These are phyloP conservation scores for Pygmarrhopalites habei DNA, from an alignment of 1,140 invertebrate genomes.

Conservation along the genomic window DNA sequence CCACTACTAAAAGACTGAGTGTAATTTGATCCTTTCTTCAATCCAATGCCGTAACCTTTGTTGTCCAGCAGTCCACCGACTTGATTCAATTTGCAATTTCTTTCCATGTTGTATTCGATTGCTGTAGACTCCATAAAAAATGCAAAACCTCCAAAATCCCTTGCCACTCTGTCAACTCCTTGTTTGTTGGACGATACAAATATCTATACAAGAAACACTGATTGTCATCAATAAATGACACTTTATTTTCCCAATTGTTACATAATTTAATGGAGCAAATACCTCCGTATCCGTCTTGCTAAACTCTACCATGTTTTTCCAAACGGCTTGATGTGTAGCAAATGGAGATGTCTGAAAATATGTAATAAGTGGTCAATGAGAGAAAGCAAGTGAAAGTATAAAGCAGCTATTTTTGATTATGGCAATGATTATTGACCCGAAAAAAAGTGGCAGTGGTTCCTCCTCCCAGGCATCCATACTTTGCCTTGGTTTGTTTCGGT, in stretches of 20 bases:
- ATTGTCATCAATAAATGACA: not conserved
- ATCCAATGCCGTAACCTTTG: conserved; percentile 85
- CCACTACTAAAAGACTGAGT: conserved; percentile 77
- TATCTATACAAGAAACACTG: conserved; percentile 85
- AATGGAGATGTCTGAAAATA: conserved; percentile 77
- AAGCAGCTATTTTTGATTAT: not conserved
- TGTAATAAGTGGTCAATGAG: conserved; percentile 61
- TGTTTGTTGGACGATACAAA: conserved; percentile 89
- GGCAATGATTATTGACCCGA: conserved; percentile 58
- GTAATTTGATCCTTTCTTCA: conserved; percentile 80
- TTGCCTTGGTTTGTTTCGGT: conserved; percentile 91
- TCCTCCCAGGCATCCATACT: conserved; percentile 86
- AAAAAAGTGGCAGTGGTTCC: conserved; percentile 90
- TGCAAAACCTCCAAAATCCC: conserved; percentile 78
- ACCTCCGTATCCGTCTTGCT: conserved; percentile 62
- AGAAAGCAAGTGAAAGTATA: conserved; percentile 64
- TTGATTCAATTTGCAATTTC: conserved; percentile 83
- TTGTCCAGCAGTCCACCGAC: conserved; percentile 82
- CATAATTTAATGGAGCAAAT: conserved; percentile 61
- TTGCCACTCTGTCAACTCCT: conserved; percentile 74
- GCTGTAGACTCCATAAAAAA: conserved; percentile 91
- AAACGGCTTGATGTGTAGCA: conserved; percentile 76
- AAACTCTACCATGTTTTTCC: conserved; percentile 84
- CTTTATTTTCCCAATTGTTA: conserved; percentile 51
- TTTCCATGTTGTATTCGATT: conserved; percentile 76